phyloP scores from a whole-genome alignment of 2,113 vertebrate species.

The Odocoileus hemionus region DNA sequence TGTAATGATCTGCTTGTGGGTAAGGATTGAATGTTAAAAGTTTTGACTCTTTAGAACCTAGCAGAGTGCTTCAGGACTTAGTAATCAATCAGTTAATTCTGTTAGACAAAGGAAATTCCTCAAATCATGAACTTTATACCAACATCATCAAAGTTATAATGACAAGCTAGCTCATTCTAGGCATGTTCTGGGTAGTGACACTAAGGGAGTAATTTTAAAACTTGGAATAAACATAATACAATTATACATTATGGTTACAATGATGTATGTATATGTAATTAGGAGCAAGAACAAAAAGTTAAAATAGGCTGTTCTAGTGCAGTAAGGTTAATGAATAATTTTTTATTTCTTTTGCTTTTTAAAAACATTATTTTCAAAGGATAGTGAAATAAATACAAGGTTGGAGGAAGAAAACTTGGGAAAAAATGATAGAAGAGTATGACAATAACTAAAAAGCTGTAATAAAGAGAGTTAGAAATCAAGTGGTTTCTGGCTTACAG shows the following conservation, averaged over 20 bases:
- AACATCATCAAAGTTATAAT: not conserved
- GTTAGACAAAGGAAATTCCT: slow-evolving; percentile 6
- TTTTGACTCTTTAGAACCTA: not conserved
- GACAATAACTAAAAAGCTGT: not conserved
- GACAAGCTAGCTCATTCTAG: not conserved
- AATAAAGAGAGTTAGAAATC: not conserved
- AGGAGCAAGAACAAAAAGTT: not conserved
- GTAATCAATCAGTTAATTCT: not conserved
- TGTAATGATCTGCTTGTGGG: not conserved
- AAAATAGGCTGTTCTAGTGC: not conserved
- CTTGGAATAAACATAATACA: slow-evolving; percentile 15
- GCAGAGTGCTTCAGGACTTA: not conserved
- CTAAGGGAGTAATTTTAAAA: not conserved
- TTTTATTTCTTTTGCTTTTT: not conserved
- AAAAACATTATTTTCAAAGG: not conserved
- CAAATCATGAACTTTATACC: not conserved
- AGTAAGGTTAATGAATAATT: not conserved
- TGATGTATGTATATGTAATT: not conserved
- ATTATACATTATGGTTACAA: not conserved
- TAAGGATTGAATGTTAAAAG: not conserved
- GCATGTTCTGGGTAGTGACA: not conserved
- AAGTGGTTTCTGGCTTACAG: not conserved
- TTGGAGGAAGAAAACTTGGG: not conserved
- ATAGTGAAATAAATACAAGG: not conserved
- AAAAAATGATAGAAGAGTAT: not conserved